phyloP scores from a whole-genome alignment of 2,113 vertebrate species.

The Ceratotherium simum region DNA sequence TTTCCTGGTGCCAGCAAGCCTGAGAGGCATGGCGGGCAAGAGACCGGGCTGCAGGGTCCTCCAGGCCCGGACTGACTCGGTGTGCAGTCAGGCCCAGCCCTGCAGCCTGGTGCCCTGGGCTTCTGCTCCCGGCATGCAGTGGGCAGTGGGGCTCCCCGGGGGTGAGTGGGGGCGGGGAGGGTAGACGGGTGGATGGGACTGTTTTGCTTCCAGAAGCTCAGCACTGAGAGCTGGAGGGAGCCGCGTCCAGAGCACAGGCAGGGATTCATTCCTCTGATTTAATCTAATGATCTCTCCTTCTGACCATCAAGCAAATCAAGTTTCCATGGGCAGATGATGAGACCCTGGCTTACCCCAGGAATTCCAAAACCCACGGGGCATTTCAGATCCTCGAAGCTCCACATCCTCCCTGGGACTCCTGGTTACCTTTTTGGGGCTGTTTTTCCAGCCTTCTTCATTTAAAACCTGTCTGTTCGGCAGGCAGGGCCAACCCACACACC shows the following conservation, averaged over 20 bases:
- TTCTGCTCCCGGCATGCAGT: not conserved
- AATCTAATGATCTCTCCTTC: slow-evolving; percentile 43
- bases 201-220: not conserved
- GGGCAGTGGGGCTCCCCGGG: not conserved
- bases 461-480: not conserved
- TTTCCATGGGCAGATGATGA: not conserved
- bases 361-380: slow-evolving; percentile 16
- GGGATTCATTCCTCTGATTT: slow-evolving; percentile 50
- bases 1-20: not conserved
- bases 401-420: not conserved
- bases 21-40: accelerated
- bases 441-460: slow-evolving; percentile 2
- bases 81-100: accelerated
- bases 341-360: not conserved
- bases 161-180: too few species aligned
- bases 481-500: too few species aligned
- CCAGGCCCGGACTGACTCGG: accelerated
- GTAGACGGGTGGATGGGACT: accelerated
- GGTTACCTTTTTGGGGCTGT: not conserved
- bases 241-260: not conserved
- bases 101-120: not conserved
- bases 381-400: not conserved
- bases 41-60: not conserved
- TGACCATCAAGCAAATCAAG: slow-evolving; percentile 30
- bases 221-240: not conserved